Conservation (phyloP, 2,888 invertebrate species). For the Thereva unica region DNA sequence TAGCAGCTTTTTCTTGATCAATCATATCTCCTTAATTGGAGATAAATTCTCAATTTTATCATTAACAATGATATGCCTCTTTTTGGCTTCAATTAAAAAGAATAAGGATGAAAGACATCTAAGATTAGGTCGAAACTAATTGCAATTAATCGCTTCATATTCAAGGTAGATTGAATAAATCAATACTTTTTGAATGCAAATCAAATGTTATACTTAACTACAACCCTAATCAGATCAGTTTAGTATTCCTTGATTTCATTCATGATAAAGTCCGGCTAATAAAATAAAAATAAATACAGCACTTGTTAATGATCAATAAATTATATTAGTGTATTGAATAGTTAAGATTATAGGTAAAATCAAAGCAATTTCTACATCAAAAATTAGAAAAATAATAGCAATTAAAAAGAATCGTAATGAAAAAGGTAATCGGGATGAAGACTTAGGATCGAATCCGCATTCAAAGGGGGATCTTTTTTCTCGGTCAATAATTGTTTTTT, state of each 20-base stretch:
- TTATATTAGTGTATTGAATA: slow-evolving; percentile 51
- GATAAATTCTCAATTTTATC: slow-evolving; percentile 61
- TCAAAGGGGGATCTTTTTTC: slow-evolving; percentile 70
- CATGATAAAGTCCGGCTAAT: slow-evolving; percentile 61
- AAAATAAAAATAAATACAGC: slow-evolving; percentile 61
- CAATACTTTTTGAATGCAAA: slow-evolving; percentile 60
- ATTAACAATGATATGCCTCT: slow-evolving; percentile 70
- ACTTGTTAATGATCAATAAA: slow-evolving; percentile 48
- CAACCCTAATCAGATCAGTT: slow-evolving; percentile 59
- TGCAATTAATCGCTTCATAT: slow-evolving; percentile 60
- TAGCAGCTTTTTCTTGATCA: slow-evolving; percentile 65
- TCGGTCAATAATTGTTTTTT: slow-evolving; percentile 64
- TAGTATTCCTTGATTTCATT: slow-evolving; percentile 67
- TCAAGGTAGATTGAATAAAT: slow-evolving; percentile 54
- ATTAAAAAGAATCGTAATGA: slow-evolving; percentile 69
- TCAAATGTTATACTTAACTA: slow-evolving; percentile 61
- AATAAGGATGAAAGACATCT: slow-evolving; percentile 59
- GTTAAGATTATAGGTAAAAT: slow-evolving; percentile 64
- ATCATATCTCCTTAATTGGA: slow-evolving; percentile 66
- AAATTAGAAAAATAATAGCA: slow-evolving; percentile 72
- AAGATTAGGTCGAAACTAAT: slow-evolving; percentile 62
- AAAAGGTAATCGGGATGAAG: slow-evolving; percentile 61
- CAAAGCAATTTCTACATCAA: slow-evolving; percentile 72
- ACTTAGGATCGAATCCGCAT: slow-evolving; percentile 65
- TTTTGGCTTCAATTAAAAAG: slow-evolving; percentile 54